These are phyloP conservation scores for Nomada flava DNA, from an alignment of 2,888 invertebrate genomes.

Conservation along the genomic window DNA sequence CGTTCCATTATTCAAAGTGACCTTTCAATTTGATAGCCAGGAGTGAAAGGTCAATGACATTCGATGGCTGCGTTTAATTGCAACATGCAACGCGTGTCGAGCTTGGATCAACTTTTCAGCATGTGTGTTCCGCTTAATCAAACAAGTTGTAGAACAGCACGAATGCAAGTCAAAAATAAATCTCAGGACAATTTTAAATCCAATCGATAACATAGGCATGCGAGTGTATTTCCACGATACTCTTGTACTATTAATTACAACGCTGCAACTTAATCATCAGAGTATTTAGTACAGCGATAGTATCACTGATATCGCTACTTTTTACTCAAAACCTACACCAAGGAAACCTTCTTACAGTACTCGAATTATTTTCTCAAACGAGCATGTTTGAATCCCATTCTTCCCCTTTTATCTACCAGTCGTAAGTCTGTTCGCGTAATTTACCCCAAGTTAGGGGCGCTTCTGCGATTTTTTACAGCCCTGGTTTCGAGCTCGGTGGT, in stretches of 20 bases:
- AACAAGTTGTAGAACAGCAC: slow-evolving; percentile 5
- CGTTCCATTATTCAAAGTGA: neutral
- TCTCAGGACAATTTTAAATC: slow-evolving; percentile 12
- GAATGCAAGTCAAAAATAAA: slow-evolving; percentile 4
- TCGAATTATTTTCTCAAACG: neutral
- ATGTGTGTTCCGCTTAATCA: neutral
- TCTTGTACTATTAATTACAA: neutral
- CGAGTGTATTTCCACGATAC: neutral
- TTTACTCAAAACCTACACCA: neutral
- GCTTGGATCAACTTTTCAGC: slow-evolving; percentile 15
- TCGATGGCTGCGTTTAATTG: slow-evolving; percentile 1
- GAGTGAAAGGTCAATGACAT: slow-evolving; percentile 28
- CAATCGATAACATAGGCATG: neutral
- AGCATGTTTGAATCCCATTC: slow-evolving; percentile 12
- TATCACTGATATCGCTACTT: neutral
- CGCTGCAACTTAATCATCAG: neutral
- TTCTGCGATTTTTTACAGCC: slow-evolving; percentile 31
- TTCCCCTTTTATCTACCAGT: neutral
- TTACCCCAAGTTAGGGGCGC: slow-evolving; percentile 23
- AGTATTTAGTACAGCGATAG: neutral
- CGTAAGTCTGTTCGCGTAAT: neutral
- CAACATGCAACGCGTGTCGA: slow-evolving; percentile 22
- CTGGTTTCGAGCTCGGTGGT: slow-evolving; percentile 46
- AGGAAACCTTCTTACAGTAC: neutral
- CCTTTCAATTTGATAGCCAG: slow-evolving; percentile 4